Conservation (phyloP, 1,140 invertebrate species). For the Polyergus mexicanus region DNA sequence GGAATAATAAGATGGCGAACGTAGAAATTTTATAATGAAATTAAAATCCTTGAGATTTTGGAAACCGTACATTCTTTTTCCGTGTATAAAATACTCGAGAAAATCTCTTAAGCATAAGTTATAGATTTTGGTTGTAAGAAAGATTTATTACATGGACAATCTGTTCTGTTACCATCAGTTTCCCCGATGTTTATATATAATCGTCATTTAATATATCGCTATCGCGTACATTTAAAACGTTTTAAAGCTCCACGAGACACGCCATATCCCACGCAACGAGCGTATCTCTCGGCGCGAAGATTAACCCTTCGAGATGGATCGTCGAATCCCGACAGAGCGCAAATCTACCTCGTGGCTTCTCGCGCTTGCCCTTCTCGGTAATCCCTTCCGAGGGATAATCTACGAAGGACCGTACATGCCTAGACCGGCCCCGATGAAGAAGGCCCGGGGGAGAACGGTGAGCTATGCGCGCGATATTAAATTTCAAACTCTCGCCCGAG, state of each 20-base stretch:
- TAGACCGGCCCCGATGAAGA: constrained; percentile 32
- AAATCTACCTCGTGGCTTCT: constrained; percentile 20
- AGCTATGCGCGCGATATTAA: constrained; percentile 80
- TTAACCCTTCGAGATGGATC: constrained; percentile 21
- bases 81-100: neutral
- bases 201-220: neutral
- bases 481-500: constrained; percentile 80
- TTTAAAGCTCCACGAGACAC: constrained; percentile 1
- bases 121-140: neutral
- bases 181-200: neutral
- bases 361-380: neutral
- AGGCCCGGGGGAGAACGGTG: constrained; percentile 45
- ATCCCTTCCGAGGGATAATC: constrained; percentile 62
- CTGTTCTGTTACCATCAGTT: neutral
- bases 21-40: neutral
- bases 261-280: neutral
- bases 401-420: constrained; percentile 31
- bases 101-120: neutral
- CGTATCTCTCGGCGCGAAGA: constrained; percentile 15
- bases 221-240: constrained; percentile 9
- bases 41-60: neutral
- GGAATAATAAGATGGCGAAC: neutral
- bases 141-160: neutral
- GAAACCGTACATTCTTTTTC: too few relatives aligned
- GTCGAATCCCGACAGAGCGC: constrained; percentile 5